Base-by-base conservation (phyloP, 2,888 invertebrate genomes). In the Rhingia rostrata region DNA sequence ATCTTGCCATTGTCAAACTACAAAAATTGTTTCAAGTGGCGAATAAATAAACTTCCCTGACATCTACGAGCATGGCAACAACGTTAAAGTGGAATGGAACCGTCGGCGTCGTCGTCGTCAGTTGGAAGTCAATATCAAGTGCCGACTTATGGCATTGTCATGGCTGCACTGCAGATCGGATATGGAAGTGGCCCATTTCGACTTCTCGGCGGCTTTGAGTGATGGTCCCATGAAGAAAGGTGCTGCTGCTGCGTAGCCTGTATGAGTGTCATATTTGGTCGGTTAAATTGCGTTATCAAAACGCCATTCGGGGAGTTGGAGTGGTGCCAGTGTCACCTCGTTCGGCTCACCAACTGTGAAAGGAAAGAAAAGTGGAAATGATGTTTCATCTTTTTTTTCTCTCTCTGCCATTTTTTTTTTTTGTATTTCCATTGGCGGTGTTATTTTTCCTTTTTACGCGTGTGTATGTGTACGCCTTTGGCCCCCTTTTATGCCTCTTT, bases 341-440 rank as follows among this genome's bases (percentile, higher is more conserved):
- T 35, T 6, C 5, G 22, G 51, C 43, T 63, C 69, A 69, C 43
- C 22, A 39, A 60, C 63, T 79, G 79, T 74, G 63, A 79, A 74
- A 79, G 79, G 64, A 69, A 70, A 61, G 81, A 79, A 83, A 83
- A 83, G 83, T 83, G 83, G 83, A 79, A 79, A 79, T 79, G 83
- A 74, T 79, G 79, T 79, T 67, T 72, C 72, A 72, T 83, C 83
- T 78, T 69, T 69, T 69, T n/a, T n/a, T n/a, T n/a, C n/a, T n/a
- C 51, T 72, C 61, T 47, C 61, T 72, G 67, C 33, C 45, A 69
- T 60, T 54, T 14, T 56, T 56, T 37, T 14, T 39, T 39, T 39
- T 77, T 77, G 49, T 60, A 66, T 70, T 69, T 69, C 69, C 58
- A 60, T 67, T 63, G 70, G 35, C 39, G 58, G 58, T 37, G 69